phyloP scores from a whole-genome alignment of 2,113 vertebrate species.

The Tyto alba region DNA sequence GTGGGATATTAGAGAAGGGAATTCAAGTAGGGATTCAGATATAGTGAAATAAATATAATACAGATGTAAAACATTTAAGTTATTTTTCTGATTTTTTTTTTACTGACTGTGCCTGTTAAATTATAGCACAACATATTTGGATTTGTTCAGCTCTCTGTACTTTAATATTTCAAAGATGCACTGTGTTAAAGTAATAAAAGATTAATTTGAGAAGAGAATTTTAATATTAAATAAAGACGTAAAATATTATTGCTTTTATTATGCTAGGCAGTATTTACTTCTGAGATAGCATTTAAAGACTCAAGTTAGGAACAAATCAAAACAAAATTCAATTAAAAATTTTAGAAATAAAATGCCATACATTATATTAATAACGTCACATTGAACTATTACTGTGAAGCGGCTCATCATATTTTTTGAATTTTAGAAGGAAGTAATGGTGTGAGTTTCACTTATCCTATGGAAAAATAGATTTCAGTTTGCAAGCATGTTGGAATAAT shows the following conservation, averaged over 20 bases:
- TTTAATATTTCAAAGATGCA: neutral
- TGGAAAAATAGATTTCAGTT: neutral
- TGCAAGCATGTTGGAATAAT: neutral
- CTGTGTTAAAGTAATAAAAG: neutral
- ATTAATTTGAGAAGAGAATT: neutral
- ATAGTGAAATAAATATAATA: neutral
- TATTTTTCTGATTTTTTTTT: neutral
- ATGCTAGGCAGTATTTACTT: neutral
- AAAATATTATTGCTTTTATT: neutral
- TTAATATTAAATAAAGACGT: neutral
- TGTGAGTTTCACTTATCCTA: neutral
- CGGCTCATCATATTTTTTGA: neutral
- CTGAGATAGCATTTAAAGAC: neutral
- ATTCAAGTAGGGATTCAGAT: neutral
- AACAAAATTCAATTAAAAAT: neutral
- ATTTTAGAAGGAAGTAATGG: neutral
- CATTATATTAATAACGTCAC: neutral
- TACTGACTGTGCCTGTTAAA: neutral
- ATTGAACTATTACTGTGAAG: neutral
- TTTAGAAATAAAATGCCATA: neutral
- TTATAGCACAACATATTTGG: neutral
- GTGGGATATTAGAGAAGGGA: neutral
- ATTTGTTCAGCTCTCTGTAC: neutral
- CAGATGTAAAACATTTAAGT: neutral
- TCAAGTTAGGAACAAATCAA: neutral